Evolutionary conservation across 1,140 invertebrate species (phyloP), one percentile per base, ranked within the genome.

Genomic region (Drosophila ohnishii): DNA sequence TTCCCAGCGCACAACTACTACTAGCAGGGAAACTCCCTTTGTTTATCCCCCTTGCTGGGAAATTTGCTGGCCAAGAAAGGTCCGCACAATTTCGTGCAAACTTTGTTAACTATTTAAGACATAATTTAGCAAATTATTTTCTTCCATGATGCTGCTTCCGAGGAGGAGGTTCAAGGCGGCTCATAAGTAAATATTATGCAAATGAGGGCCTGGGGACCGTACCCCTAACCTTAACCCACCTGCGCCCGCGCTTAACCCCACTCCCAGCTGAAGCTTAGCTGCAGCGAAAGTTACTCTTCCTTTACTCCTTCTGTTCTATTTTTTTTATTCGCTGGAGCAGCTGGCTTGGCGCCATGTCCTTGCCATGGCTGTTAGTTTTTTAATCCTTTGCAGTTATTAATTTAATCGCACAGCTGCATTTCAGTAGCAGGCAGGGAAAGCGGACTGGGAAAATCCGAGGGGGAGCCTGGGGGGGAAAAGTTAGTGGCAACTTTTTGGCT

Each of bases 61-160:
- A 60, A 75, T 80, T 50, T 62, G 34, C 32, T 64, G 74, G 50
- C 66, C 28, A 66, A 51, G 60, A 76, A 75, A 69, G 71, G 59
- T 56, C 66, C 65, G 40, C 76, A 77, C 63, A 83, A 57, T 77
- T 78, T 87, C 72, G 84, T 80, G 80, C 80, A 72, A 88, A 89
- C 84, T 88, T 88, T 74, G 76, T 84, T 88, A 87, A 87, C 84
- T 88, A 88, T 87, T 89, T 88, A 89, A 88, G 85, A 88, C 85
- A 89, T 84, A 84, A 88, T 88, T 89, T 84, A 72, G 85, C 80
- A 89, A 87, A 87, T 87, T 88, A 89, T 84, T 88, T 88, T 88
- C 66, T 78, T 84, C 80, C 85, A 67, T 53, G 64, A 28, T 25
- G 64, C 22, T 50, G n/a, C 6, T 5, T 16, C 2, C 11, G 8